These are phyloP conservation scores for Julus scanicus DNA, from an alignment of 2,888 invertebrate genomes.

Conservation along the genomic window DNA sequence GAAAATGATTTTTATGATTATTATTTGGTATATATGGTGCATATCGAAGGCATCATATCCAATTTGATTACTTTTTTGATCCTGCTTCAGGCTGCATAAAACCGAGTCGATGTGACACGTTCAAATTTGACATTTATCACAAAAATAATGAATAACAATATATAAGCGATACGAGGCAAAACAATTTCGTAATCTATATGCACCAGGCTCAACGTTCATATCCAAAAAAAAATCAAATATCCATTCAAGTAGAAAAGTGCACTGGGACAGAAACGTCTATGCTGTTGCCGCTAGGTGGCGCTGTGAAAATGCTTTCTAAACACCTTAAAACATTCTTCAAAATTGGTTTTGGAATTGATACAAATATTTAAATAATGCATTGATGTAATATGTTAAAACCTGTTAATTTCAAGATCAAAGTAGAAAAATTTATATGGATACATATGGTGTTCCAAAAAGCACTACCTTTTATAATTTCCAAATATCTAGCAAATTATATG, in stretches of 20 bases:
- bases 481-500: too few relatives aligned
- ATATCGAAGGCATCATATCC: background rate
- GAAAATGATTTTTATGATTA: conserved; percentile 6
- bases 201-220: background rate
- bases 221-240: background rate
- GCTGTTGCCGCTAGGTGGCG: background rate
- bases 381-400: too few relatives aligned
- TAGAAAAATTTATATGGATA: too few relatives aligned
- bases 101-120: background rate
- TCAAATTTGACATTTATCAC: conserved; percentile 41
- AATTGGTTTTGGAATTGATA: too few relatives aligned
- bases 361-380: too few relatives aligned
- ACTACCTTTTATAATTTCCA: too few relatives aligned
- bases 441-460: too few relatives aligned
- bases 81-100: background rate
- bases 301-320: background rate
- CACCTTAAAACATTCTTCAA: background rate
- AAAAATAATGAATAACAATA: conserved; percentile 27
- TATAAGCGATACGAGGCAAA: conserved; percentile 35
- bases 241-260: background rate
- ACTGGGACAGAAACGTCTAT: background rate
- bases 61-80: conserved; percentile 30
- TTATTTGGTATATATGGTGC: background rate
- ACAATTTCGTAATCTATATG: conserved; percentile 42
- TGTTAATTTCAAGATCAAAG: too few relatives aligned